Base-by-base conservation (phyloP, 1,140 invertebrate species). In the Cheumatopsyche charites region DNA sequence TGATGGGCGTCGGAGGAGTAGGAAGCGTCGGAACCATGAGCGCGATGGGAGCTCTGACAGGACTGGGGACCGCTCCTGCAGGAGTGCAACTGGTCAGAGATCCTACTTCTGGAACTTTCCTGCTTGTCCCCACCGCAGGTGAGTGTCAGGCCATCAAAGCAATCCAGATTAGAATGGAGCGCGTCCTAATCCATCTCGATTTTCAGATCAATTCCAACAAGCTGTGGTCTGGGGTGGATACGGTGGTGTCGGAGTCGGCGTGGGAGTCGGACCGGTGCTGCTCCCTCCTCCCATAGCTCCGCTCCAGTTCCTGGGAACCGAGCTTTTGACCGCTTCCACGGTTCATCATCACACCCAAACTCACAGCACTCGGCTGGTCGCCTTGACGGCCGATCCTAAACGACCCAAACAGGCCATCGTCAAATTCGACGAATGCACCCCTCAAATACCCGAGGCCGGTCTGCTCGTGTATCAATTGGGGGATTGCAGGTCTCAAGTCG, bases 81-180 rank as follows among this genome's bases (percentile, higher is more conserved):
- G 90, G 90, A 66, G 90, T 92, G 82, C 92, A 94, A 81, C 85
- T 95, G 75, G 90, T 92, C 49, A 86, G 93, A 58, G 93, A 95
- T 82, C 91, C 92, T 21, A 86, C 91, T 13, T 91, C 90, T 17
- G 92, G 92, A 42, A 91, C 93, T 72, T 84, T 94, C 42, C 86
- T 94, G 49, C 86, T 95, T 49, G 86, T 94, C 71, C 92, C 93
- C 49, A 83, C 88, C 11, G 86, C 90, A 0, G 79, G 70, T 71
- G 26, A 6, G 13, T 55, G 6, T 41, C 45, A 17, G 17, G 25
- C 9, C 52, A 52, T 25, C 19, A 41, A 19, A 21, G 9, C 52
- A 7, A 6, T 15, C 52, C 52, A 7, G 52, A 7, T 21, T 7
- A 13, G 17, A 2, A 13, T 41, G 7, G 19, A 36, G 9, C 9